These are phyloP conservation scores for Myiagra hebetior DNA, from an alignment of 2,113 vertebrate species.

Conservation along the genomic window DNA sequence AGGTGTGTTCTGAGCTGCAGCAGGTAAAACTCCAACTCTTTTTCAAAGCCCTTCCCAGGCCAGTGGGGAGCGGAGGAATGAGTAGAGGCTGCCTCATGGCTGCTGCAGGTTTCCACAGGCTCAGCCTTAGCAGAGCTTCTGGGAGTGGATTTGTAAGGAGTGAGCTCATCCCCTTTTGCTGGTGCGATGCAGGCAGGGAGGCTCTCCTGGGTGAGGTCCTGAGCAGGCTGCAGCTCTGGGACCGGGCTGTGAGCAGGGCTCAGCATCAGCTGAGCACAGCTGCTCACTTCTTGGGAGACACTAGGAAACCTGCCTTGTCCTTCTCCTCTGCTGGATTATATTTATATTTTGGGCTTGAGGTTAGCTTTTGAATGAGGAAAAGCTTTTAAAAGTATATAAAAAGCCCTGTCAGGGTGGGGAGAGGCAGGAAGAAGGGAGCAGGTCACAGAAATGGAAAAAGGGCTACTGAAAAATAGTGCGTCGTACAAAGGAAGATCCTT, in stretches of 20 bases:
- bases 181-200: not conserved
- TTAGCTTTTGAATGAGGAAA: not conserved
- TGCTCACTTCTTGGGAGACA: not conserved
- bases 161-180: not conserved
- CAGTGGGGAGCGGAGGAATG: rapidly evolving
- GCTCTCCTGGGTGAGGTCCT: not conserved
- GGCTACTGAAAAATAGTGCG: rapidly evolving
- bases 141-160: not conserved
- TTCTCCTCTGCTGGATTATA: not conserved
- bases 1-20: not conserved
- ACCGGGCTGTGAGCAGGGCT: not conserved
- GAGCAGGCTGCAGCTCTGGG: not conserved
- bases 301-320: not conserved
- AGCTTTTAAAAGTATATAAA: not conserved
- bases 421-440: not conserved
- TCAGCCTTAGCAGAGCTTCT: not conserved
- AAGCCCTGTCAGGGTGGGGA: not conserved
- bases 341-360: not conserved
- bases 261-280: not conserved
- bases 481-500: not conserved
- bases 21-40: not conserved
- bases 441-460: not conserved
- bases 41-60: not conserved
- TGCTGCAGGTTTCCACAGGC: not conserved
- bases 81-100: not conserved